Evolutionary conservation across 2,797 vertebrate species (phyloP), one percentile per base, ranked within the genome.

Genomic region (Rhinella marina): DNA sequence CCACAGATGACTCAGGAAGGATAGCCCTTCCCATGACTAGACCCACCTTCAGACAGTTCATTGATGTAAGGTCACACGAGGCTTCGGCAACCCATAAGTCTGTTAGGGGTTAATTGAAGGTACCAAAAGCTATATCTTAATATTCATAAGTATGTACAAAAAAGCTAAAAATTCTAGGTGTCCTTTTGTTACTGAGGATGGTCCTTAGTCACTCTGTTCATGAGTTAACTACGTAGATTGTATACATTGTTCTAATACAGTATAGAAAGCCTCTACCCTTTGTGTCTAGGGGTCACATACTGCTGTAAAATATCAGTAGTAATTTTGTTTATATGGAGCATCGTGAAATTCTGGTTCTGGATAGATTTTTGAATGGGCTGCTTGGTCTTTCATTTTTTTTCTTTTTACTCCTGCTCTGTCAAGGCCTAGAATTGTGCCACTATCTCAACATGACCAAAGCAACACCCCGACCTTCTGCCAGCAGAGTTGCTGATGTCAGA

Each of bases 371-470:
- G 10, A 29, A 57, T 66, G 19, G 54, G 62, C 52, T 61, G 73
- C 56, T 41, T 56, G 27, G 54, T 66, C 62, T 66, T 83, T 86
- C 19, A 27, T 50, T 79, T 27, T 41, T 41, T 29, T 72, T 68
- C 54, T 62, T 73, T 52, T 75, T 32, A 86, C 62, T 78, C 54
- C 79, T 80, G 41, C 62, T 82, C 59, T 56, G 16, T 21, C 32
- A 23, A 72, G 10, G 80, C 62, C 61, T 70, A 48, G 25, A 72
- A 62, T 17, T 72, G 19, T 86, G 64, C 21, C 50, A 73, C 32
- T 82, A 25, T 52, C 41, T 82, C n/a, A 82, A 56, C 25, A 77
- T 82, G 80, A 86, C 84, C 75, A 86, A 87, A 89, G 85, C 64
- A 84, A 82, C 56, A 56, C 73, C 72, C 57, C 3, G 48, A 56